These are phyloP conservation scores for Rhinogobius similis DNA, from an alignment of 2,113 vertebrate species.

Conservation along the genomic window DNA sequence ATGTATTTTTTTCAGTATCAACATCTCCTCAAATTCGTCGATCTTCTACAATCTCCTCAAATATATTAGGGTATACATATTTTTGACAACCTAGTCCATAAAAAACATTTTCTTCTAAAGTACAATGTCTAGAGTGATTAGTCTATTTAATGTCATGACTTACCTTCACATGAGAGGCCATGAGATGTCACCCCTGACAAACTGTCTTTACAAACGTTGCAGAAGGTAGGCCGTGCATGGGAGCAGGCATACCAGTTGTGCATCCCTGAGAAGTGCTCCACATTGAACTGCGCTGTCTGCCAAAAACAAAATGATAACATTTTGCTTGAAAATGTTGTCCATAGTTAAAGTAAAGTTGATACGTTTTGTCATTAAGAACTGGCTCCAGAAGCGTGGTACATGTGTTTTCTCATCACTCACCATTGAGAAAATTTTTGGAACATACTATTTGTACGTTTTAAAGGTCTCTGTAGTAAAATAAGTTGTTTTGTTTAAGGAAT, in stretches of 20 bases:
- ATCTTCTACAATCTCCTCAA: too few relatives aligned
- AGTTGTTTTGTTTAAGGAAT: too few relatives aligned
- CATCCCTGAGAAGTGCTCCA: slow-evolving; percentile 99
- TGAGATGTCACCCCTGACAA: slow-evolving; percentile 98
- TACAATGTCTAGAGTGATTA: too few relatives aligned
- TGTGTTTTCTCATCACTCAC: not conserved
- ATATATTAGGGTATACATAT: not conserved
- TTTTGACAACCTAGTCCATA: not conserved
- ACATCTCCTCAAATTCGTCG: not conserved
- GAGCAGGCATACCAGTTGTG: slow-evolving; percentile 99
- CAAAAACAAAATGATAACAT: slow-evolving; percentile 80
- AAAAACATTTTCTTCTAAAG: too few relatives aligned
- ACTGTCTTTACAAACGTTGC: slow-evolving; percentile 96
- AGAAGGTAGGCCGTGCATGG: slow-evolving; percentile 97
- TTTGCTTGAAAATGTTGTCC: not conserved
- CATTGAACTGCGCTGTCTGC: slow-evolving; percentile 98
- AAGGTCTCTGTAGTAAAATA: not conserved
- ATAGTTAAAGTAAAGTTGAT: not conserved
- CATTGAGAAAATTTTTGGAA: too few relatives aligned
- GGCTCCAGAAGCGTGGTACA: not conserved
- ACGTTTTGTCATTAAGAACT: not conserved
- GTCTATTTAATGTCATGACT: too few relatives aligned
- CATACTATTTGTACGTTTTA: not conserved
- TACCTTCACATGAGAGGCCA: slow-evolving; percentile 98
- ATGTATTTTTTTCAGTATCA: not conserved